These are phyloP conservation scores for Drosophila pallidifrons DNA, from an alignment of 1,140 invertebrate species.

Conservation along the genomic window DNA sequence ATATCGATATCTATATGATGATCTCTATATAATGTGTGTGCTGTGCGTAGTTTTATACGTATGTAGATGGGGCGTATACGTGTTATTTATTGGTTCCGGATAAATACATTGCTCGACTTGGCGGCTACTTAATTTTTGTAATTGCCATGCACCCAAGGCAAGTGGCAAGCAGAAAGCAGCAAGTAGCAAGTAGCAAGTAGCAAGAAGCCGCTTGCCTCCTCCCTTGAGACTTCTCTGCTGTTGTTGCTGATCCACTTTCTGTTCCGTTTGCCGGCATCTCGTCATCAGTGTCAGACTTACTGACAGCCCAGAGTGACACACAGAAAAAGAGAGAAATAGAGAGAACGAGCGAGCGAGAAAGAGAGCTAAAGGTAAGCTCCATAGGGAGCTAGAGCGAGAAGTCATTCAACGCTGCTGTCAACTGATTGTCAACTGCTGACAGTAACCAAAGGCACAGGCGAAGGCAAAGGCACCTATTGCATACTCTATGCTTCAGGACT, in stretches of 20 bases:
- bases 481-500: background rate
- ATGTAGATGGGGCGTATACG: slow-evolving; percentile 41
- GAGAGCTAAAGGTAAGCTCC: too few relatives aligned
- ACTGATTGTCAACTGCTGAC: slow-evolving; percentile 49
- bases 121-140: slow-evolving; percentile 64
- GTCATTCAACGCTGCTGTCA: slow-evolving; percentile 39
- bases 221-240: background rate
- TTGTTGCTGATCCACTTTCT: slow-evolving; percentile 49
- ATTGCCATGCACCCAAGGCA: slow-evolving; percentile 38
- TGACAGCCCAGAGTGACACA: slow-evolving; percentile 36
- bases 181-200: slow-evolving; percentile 31
- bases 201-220: too few relatives aligned
- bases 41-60: background rate
- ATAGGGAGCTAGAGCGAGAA: slow-evolving; percentile 19
- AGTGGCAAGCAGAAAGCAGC: too few relatives aligned
- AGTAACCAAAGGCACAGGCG: slow-evolving; percentile 3
- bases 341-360: background rate
- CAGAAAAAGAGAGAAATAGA: background rate
- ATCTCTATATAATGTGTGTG: background rate
- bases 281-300: slow-evolving; percentile 58
- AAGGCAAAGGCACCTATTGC: background rate
- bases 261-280: slow-evolving; percentile 36
- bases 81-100: slow-evolving; percentile 65
- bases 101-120: slow-evolving; percentile 58
- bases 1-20: slow-evolving; percentile 3